Percentiles rank a stretch among this genome's conserved stretches.
Conservation (phyloP, 2,888 invertebrate species). For the Synanthedon andrenaeformis region DNA sequence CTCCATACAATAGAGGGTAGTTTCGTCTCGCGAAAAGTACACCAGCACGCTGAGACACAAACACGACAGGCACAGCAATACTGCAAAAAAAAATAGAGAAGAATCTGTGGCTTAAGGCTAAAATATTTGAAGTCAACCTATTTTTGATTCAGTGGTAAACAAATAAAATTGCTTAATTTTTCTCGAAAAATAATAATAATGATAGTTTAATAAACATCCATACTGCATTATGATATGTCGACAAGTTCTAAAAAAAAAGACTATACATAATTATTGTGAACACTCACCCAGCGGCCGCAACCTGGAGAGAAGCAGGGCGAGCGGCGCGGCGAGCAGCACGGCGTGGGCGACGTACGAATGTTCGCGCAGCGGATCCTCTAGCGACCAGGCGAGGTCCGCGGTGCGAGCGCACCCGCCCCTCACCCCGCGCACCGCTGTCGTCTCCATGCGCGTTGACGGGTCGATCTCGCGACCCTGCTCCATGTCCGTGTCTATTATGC, state of each 20-base stretch:
- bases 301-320: conserved; percentile 15
- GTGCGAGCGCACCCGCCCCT: conserved; percentile 9
- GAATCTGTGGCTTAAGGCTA: too few relatives aligned
- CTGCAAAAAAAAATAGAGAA: conserved; percentile 18
- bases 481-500: conserved; percentile 80
- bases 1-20: conserved; percentile 53
- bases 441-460: conserved; percentile 53
- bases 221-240: too few relatives aligned
- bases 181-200: too few relatives aligned
- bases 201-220: too few relatives aligned
- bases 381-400: conserved; percentile 17
- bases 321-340: conserved; percentile 22
- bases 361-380: conserved; percentile 20
- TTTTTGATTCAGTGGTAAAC: too few relatives aligned
- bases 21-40: conserved; percentile 45
- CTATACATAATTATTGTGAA: too few relatives aligned
- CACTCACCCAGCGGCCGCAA: conserved; percentile 9
- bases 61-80: conserved; percentile 42
- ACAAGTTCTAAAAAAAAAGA: too few relatives aligned
- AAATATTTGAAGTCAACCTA: too few relatives aligned
- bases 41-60: conserved; percentile 58
- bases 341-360: conserved; percentile 50
- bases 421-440: conserved; percentile 42
- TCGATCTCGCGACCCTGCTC: conserved; percentile 66
- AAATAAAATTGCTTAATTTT: too few relatives aligned